These are phyloP conservation scores for Acholoe squamosa DNA, from an alignment of 2,888 invertebrate genomes.

Conservation along the genomic window DNA sequence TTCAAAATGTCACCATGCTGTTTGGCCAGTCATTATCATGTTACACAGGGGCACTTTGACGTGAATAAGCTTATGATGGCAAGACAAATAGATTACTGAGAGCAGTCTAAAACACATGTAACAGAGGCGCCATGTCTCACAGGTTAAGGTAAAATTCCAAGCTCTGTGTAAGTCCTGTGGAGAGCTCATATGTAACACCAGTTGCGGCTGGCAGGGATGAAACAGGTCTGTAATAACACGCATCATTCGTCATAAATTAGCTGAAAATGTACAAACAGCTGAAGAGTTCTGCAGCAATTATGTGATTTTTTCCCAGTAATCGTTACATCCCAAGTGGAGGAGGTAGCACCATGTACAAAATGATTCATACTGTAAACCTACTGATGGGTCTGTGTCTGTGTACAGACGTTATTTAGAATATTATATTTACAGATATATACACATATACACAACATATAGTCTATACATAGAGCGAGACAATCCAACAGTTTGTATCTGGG, in stretches of 20 bases:
- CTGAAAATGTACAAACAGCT: not conserved
- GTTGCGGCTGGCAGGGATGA: too few relatives aligned
- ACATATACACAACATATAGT: slow-evolving; percentile 49
- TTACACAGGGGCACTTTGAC: too few relatives aligned
- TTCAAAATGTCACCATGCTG: too few relatives aligned
- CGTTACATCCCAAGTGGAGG: slow-evolving; percentile 9
- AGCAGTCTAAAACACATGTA: too few relatives aligned
- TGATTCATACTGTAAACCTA: not conserved
- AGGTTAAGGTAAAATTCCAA: too few relatives aligned
- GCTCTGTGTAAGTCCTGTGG: too few relatives aligned
- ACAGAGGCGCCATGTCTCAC: too few relatives aligned
- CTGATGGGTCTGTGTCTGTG: not conserved
- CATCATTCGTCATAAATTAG: slow-evolving; percentile 16
- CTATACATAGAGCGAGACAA: slow-evolving; percentile 28
- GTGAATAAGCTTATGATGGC: too few relatives aligned
- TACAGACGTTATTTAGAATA: not conserved
- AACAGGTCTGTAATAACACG: not conserved
- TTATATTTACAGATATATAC: slow-evolving; percentile 10
- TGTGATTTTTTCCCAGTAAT: not conserved
- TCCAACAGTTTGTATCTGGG: slow-evolving; percentile 16
- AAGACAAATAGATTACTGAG: too few relatives aligned
- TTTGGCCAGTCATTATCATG: too few relatives aligned
- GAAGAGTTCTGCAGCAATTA: not conserved
- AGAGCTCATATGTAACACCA: too few relatives aligned
- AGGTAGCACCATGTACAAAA: slow-evolving; percentile 39